These are phyloP conservation scores for Synergus gifuensis DNA, from an alignment of 2,888 invertebrate genomes.

Conservation along the genomic window DNA sequence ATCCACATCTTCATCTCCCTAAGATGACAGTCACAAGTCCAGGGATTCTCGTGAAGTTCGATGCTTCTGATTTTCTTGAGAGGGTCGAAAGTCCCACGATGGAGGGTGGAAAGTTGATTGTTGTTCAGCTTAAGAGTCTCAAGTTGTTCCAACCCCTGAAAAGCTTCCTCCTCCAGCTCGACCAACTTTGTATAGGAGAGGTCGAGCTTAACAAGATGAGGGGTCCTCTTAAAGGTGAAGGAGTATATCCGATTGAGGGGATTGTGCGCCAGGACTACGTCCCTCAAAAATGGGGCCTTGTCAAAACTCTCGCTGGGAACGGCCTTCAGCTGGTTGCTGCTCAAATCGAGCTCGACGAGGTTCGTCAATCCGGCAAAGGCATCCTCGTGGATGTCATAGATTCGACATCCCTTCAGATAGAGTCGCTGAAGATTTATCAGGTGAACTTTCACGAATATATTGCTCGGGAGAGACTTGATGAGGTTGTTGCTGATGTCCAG, in stretches of 20 bases:
- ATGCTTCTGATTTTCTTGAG: slow-evolving; percentile 87
- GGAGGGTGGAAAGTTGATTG: slow-evolving; percentile 87
- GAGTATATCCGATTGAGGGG: slow-evolving; percentile 89
- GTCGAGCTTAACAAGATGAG: slow-evolving; percentile 89
- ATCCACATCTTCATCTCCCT: slow-evolving; percentile 91
- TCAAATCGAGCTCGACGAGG: slow-evolving; percentile 93
- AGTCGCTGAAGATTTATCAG: slow-evolving; percentile 92
- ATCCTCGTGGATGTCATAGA: slow-evolving; percentile 90
- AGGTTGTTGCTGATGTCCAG: slow-evolving; percentile 93
- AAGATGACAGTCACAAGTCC: slow-evolving; percentile 92
- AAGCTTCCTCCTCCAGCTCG: slow-evolving; percentile 87
- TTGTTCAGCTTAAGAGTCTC: slow-evolving; percentile 90
- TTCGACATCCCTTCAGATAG: slow-evolving; percentile 89
- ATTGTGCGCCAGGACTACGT: slow-evolving; percentile 89
- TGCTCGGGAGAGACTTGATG: slow-evolving; percentile 89
- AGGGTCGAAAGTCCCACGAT: slow-evolving; percentile 86
- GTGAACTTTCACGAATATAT: slow-evolving; percentile 89
- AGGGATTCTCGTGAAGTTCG: slow-evolving; percentile 92
- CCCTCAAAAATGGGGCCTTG: slow-evolving; percentile 89
- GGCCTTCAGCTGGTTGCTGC: slow-evolving; percentile 88
- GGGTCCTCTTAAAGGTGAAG: slow-evolving; percentile 86
- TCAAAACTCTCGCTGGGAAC: slow-evolving; percentile 90
- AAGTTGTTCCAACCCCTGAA: slow-evolving; percentile 87
- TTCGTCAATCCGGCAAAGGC: slow-evolving; percentile 93
- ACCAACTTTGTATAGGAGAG: slow-evolving; percentile 90